Evolutionary conservation across 2,797 vertebrate species (phyloP), one percentile per base, ranked within the genome.

Genomic region (Rhinophrynus dorsalis): DNA sequence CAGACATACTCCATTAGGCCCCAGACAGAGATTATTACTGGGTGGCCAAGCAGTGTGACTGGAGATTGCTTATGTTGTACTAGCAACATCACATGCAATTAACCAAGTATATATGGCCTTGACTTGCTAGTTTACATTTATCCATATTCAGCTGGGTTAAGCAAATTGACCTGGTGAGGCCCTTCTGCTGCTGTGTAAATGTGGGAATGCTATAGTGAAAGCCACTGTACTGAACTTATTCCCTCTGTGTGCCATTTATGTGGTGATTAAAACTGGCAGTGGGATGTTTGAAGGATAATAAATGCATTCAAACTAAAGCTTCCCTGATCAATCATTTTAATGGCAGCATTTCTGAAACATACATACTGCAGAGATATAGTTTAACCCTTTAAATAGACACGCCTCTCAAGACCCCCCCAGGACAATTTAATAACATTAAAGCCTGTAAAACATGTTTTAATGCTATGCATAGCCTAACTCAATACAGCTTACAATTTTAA

Each of bases 71-170:
- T 64, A 72, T 54, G 44, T 51, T 65, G 17, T 37, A 51, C 52
- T 72, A 52, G 54, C 68, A 65, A 35, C 52, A 57, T 48, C 48
- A 35, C 44, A 24, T 58, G 27, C 26, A 72, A 65, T 58, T 58
- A 65, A 58, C 40, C n/a, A 60, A 59, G 52, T 26, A 20, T 38
- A 55, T 45, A 56, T 29, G 29, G 38, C 23, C 17, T 27, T 57
- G 48, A 51, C 63, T 55, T 40, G 52, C 38, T 50, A 30, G 52
- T 72, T 57, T 65, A 72, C 68, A 58, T 72, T 72, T 72, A 64
- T 65, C 54, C 30, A 40, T 64, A 64, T 32, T 42, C 23, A 64
- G 68, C 61, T 58, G 33, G 40, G 33, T 50, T 72, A 64, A 58
- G 61, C 61, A 58, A 65, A 72, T 61, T 65, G 50, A 72, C 61